These are phyloP conservation scores for Ornithoptera priamus DNA, from an alignment of 2,888 invertebrate species.

Conservation along the genomic window DNA sequence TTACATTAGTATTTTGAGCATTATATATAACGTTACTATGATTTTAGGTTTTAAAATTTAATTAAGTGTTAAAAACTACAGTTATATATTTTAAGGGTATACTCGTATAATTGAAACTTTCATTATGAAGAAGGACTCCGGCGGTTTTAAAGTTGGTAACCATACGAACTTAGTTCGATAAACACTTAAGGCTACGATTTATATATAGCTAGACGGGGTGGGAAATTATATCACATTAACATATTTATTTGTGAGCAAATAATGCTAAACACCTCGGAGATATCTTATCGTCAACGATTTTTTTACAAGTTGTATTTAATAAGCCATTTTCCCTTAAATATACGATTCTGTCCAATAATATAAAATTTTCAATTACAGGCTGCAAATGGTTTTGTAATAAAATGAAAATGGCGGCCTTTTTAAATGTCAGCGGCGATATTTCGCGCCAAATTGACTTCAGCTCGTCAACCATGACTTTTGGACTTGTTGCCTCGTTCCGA, in stretches of 20 bases:
- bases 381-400: conserved; percentile 61
- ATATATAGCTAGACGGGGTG: too few relatives aligned
- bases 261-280: conserved; percentile 85
- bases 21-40: too few relatives aligned
- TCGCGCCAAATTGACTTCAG: conserved; percentile 55
- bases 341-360: conserved; percentile 61
- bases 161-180: too few relatives aligned
- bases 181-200: too few relatives aligned
- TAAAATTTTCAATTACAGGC: conserved; percentile 61
- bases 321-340: conserved; percentile 62
- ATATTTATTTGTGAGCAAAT: conserved; percentile 71
- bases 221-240: not conserved
- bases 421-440: conserved; percentile 40
- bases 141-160: too few relatives aligned
- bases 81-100: too few relatives aligned
- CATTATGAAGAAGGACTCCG: too few relatives aligned
- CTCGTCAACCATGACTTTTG: conserved; percentile 39
- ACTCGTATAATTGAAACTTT: too few relatives aligned
- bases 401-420: conserved; percentile 60
- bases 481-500: conserved; percentile 1
- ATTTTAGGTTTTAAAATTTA: too few relatives aligned
- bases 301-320: conserved; percentile 63
- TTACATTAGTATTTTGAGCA: too few relatives aligned
- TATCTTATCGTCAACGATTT: conserved; percentile 80
- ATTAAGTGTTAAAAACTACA: too few relatives aligned